These are phyloP conservation scores for Dendrocopos noguchii DNA, from an alignment of 2,113 vertebrate genomes.

Conservation along the genomic window DNA sequence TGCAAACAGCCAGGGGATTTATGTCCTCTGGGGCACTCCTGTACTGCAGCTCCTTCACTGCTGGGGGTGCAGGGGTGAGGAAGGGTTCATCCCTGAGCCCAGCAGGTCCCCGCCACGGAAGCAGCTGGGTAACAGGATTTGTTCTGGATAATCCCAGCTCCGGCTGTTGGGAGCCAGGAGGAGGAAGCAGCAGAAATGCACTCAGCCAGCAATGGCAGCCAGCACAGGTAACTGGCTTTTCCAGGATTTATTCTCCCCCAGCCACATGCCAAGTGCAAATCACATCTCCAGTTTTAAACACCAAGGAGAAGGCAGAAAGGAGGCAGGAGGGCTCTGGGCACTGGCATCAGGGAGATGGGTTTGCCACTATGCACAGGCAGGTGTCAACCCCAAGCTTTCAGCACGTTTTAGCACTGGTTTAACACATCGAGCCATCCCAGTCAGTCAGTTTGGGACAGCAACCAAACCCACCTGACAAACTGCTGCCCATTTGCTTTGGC, in stretches of 20 bases:
- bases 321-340: not conserved
- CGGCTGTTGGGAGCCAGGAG: accelerated
- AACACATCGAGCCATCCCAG: accelerated
- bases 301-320: not conserved
- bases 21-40: not conserved
- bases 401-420: not conserved
- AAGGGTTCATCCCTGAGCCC: not conserved
- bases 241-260: not conserved
- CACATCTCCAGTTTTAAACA: not conserved
- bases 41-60: not conserved
- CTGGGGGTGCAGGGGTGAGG: not conserved
- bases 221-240: not conserved
- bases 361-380: not conserved
- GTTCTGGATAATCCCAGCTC: not conserved
- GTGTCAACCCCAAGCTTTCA: not conserved
- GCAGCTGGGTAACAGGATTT: conserved; percentile 34
- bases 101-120: not conserved
- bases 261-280: not conserved
- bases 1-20: not conserved
- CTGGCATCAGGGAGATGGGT: not conserved
- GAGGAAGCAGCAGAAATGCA: not conserved
- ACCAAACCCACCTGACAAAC: not conserved
- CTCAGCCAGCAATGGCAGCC: not conserved
- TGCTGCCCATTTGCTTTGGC: not conserved
- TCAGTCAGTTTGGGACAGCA: not conserved